Evolutionary conservation across 2,888 invertebrate species (phyloP).

Genomic region (Trichopria drosophilae): DNA sequence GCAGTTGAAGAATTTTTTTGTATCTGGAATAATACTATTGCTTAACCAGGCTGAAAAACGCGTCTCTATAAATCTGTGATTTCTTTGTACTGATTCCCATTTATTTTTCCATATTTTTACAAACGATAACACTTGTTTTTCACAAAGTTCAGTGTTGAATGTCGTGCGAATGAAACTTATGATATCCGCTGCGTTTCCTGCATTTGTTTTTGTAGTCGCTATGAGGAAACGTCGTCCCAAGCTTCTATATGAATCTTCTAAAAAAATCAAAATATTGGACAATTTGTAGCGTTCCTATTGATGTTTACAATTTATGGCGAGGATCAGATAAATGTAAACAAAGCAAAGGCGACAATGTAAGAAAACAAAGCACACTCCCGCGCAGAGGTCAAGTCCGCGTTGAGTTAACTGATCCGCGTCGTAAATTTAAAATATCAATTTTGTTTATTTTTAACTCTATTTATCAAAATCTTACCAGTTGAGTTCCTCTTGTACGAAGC

Average conservation of each 20-base stretch:
- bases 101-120: neutral
- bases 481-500: no score
- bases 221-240: constrained; percentile 6
- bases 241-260: constrained; percentile 3
- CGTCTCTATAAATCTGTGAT: neutral
- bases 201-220: neutral
- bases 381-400: no score
- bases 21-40: neutral
- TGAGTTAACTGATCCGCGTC: no score
- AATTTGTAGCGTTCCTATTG: no score
- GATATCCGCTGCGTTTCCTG: neutral
- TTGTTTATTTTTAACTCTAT: no score
- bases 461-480: no score
- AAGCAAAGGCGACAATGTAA: no score
- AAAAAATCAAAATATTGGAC: constrained; percentile 8
- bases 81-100: constrained; percentile 3
- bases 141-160: neutral
- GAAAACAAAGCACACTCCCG: no score
- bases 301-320: no score
- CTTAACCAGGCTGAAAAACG: neutral
- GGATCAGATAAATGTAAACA: no score
- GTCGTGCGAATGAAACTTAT: neutral
- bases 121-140: neutral
- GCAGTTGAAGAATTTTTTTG: constrained; percentile 1
- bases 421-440: no score